Percentiles rank a stretch among this genome's conserved stretches.
These are phyloP conservation scores for Paracentrotus lividus DNA, from an alignment of 53 echinoderm and acorn worm genomes.

Conservation along the genomic window DNA sequence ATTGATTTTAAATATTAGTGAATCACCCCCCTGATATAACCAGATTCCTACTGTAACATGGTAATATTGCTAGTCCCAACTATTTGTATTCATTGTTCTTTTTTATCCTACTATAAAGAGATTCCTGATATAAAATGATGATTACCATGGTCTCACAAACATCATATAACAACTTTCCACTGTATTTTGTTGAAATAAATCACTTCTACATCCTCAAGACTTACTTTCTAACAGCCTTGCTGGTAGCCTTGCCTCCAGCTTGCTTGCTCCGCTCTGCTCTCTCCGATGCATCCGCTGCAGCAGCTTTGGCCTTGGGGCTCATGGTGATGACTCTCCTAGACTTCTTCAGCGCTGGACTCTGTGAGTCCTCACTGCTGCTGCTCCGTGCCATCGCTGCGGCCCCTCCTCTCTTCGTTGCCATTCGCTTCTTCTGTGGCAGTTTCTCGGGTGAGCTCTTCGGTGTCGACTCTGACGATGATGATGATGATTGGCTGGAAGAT, in stretches of 20 bases:
- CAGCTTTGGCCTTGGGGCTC: slow-evolving; percentile 51
- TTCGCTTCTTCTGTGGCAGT: slow-evolving; percentile 11
- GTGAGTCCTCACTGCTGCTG: slow-evolving; percentile 46
- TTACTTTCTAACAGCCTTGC: neutral
- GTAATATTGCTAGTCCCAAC: too few species aligned
- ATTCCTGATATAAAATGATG: too few species aligned
- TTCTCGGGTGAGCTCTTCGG: slow-evolving; percentile 62
- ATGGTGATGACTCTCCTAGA: slow-evolving; percentile 7
- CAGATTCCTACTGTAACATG: too few species aligned
- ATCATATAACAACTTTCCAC: neutral
- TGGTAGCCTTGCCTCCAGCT: neutral
- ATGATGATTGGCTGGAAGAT: slow-evolving; percentile 67
- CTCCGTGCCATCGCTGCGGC: neutral
- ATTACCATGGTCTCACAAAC: too few species aligned
- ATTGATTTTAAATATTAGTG: too few species aligned
- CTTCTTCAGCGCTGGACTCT: slow-evolving; percentile 60
- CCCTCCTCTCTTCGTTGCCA: slow-evolving; percentile 36
- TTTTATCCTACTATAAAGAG: too few species aligned
- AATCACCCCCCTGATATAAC: too few species aligned
- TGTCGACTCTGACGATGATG: neutral
- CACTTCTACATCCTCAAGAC: neutral
- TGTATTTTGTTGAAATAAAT: neutral
- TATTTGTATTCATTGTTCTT: too few species aligned
- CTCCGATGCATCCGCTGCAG: slow-evolving; percentile 3
- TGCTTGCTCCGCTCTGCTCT: slow-evolving; percentile 2